A percentile compares a stretch with the other conserved stretches of the same genome.
These are phyloP conservation scores for Artibeus lituratus DNA, from an alignment of 2,797 vertebrate genomes.

Conservation along the genomic window DNA sequence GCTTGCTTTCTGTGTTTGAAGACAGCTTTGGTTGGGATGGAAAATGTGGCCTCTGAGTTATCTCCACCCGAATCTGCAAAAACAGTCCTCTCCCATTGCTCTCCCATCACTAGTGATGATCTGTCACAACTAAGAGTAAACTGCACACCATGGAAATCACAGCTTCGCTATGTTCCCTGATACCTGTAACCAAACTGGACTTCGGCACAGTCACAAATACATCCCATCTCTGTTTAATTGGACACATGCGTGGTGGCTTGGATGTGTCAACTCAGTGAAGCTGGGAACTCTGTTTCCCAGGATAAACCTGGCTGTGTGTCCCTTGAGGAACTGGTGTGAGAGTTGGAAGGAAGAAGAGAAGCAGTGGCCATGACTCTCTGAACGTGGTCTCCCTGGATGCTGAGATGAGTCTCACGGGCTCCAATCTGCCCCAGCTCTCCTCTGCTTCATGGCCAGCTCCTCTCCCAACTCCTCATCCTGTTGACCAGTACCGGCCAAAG, in stretches of 20 bases:
- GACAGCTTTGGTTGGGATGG: neutral
- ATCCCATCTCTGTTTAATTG: neutral
- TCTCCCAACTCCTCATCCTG: neutral
- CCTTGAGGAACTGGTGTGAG: neutral
- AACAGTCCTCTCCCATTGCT: neutral
- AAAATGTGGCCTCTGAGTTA: neutral
- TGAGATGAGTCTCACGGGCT: neutral
- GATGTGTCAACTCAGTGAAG: neutral
- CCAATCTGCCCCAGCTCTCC: neutral
- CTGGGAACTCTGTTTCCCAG: neutral
- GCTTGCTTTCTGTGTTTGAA: neutral
- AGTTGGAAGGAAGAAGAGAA: neutral
- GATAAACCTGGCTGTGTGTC: neutral
- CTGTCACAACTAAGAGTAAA: neutral
- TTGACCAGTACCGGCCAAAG: neutral
- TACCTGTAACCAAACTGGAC: neutral
- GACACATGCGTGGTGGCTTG: neutral
- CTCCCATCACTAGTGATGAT: neutral
- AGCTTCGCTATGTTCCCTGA: neutral
- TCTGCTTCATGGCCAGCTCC: neutral
- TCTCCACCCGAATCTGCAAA: neutral
- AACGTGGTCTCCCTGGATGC: neutral
- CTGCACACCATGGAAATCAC: neutral
- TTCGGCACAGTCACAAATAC: neutral
- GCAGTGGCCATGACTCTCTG: neutral